Evolutionary conservation across 2,113 vertebrate genomes (phyloP), one percentile per base, ranked within the genome.

Genomic region (Phyllostomus hastatus): DNA sequence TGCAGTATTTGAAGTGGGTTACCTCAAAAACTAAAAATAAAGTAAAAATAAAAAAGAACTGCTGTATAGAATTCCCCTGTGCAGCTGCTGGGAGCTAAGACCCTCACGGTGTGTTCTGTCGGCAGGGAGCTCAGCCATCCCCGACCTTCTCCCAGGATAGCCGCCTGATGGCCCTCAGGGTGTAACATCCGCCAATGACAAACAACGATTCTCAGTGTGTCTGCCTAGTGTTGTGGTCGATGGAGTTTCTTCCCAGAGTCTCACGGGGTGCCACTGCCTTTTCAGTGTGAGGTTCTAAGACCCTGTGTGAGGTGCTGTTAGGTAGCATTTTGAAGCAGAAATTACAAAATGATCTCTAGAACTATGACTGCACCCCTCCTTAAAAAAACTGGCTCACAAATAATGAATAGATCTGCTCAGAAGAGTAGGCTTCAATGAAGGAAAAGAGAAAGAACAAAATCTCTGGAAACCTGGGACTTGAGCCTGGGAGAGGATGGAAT

Each of bases 51-150:
- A 26, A 61, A 61, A 28, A 31, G 24, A 61, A 31, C 12, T 64
- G 11, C 10, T 28, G 9, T n/a, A 12, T 28, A 16, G 52, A 48
- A 5, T 57, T 76, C 10, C 10, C 7, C 10, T 6, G 20, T 14
- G 24, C 20, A 50, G 12, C 17, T 14, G 1, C 11, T 43, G 26
- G 38, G 12, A 1, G 11, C 20, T 66, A 12, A 64, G 31, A 59
- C 1, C 14, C 48, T 82, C 10, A 6, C 1, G 4, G 11, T 24
- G 8, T 24, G 1, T 22, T 38, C 7, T 0, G 0, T 5, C 38
- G 7, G 15, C 15, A 15, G 35, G 10, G 1, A 33, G 15, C 14
- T 22, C 1, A 10, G 43, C 0, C 0, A 8, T 3, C 20, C 19
- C 22, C 35, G 10, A 24, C n/a, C 61, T 59, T 67, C 33, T 28